These are phyloP conservation scores for Brachypodius melanocephalos DNA, from an alignment of 2,113 vertebrate genomes.

Conservation along the genomic window DNA sequence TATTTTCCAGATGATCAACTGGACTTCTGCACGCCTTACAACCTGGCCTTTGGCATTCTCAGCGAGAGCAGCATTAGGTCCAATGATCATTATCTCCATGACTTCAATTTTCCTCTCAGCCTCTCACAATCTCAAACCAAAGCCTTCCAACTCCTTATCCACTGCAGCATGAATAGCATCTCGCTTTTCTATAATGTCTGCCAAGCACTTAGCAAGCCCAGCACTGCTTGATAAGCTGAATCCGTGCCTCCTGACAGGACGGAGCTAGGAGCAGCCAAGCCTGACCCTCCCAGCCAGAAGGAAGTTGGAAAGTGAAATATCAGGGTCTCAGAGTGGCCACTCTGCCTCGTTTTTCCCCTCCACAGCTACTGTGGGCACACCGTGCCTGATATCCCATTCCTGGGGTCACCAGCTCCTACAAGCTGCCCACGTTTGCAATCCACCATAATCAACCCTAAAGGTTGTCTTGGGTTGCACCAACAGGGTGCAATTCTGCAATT, in stretches of 20 bases:
- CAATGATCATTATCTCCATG: constrained; percentile 59
- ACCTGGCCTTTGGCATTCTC: constrained; percentile 61
- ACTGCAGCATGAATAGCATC: constrained; percentile 55
- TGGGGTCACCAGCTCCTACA: not conserved
- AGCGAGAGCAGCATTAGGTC: constrained; percentile 56
- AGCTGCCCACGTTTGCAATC: not conserved
- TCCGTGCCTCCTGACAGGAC: not conserved
- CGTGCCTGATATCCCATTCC: not conserved
- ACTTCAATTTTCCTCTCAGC: constrained; percentile 68
- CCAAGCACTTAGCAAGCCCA: constrained; percentile 55
- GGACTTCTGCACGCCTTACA: constrained; percentile 43
- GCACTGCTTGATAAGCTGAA: constrained; percentile 40
- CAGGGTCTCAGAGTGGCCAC: not conserved
- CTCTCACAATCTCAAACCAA: constrained; percentile 54
- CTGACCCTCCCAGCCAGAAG: constrained; percentile 31
- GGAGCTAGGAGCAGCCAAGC: constrained; percentile 26
- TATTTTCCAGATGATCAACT: constrained; percentile 63
- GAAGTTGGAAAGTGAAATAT: constrained; percentile 13
- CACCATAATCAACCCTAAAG: not conserved
- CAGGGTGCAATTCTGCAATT: not conserved
- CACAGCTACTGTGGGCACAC: not conserved
- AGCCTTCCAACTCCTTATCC: constrained; percentile 58
- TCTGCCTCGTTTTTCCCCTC: not conserved
- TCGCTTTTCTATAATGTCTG: constrained; percentile 41
- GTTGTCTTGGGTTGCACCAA: not conserved